Evolutionary conservation across 2,113 vertebrate species (phyloP).

Genomic region (Zosterops pallidus): DNA sequence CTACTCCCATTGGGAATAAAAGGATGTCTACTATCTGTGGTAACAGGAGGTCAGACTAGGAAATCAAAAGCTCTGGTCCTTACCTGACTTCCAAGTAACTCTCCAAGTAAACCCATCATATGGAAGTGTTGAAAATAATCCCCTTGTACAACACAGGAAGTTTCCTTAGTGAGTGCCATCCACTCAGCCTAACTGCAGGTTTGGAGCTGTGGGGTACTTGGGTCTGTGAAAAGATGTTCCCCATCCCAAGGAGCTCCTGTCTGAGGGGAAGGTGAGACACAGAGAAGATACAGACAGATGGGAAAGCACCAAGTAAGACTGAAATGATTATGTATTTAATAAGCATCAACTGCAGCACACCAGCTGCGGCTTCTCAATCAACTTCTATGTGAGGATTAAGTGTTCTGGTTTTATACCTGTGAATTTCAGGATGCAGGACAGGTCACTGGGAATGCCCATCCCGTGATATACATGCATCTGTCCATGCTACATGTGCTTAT

Average conservation of each 20-base stretch:
- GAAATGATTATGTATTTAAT: constrained; percentile 12
- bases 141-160: accelerated
- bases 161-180: neutral
- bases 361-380: neutral
- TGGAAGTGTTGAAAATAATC: neutral
- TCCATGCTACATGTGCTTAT: neutral
- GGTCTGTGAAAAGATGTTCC: neutral
- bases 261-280: neutral
- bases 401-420: neutral
- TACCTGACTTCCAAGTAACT: neutral
- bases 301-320: neutral
- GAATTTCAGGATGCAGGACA: neutral
- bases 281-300: neutral
- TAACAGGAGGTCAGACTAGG: neutral
- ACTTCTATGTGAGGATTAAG: neutral
- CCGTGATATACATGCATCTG: neutral
- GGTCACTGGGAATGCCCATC: neutral
- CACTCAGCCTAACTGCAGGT: neutral
- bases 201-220: neutral
- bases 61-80: neutral
- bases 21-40: neutral
- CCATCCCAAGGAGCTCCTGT: neutral
- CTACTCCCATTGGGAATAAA: neutral
- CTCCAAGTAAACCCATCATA: neutral
- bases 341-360: neutral